Evolutionary conservation across 2,113 vertebrate species (phyloP).

Genomic region (Steatornis caripensis): DNA sequence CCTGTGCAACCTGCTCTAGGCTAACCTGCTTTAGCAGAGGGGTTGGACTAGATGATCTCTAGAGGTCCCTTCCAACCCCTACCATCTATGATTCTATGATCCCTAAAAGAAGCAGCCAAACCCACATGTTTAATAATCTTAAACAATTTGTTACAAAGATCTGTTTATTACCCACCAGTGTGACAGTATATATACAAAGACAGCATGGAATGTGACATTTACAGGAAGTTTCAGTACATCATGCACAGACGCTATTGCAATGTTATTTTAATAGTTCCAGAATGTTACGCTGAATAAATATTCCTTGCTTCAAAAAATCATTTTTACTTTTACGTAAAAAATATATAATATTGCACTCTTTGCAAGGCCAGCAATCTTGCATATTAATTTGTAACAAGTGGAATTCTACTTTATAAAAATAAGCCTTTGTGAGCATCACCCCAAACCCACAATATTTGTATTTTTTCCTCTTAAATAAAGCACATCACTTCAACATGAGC

Average conservation of each 20-base stretch:
- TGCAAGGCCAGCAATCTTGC: slow-evolving; percentile 70
- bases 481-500: slow-evolving; percentile 59
- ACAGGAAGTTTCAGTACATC: slow-evolving; percentile 57
- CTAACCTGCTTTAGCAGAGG: no score
- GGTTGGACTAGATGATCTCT: no score
- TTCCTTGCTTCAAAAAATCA: slow-evolving; percentile 55
- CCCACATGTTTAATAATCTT: background rate
- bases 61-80: no score
- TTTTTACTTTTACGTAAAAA: slow-evolving; percentile 75
- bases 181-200: slow-evolving; percentile 64
- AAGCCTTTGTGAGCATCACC: slow-evolving; percentile 60
- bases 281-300: slow-evolving; percentile 76
- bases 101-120: background rate
- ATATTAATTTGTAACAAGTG: slow-evolving; percentile 68
- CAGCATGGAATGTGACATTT: slow-evolving; percentile 47
- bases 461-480: slow-evolving; percentile 40
- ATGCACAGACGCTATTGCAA: slow-evolving; percentile 58
- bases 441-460: slow-evolving; percentile 38
- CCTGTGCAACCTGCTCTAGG: no score
- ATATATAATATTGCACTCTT: slow-evolving; percentile 79
- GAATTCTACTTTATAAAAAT: slow-evolving; percentile 65
- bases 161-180: slow-evolving; percentile 68
- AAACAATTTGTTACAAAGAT: slow-evolving; percentile 33
- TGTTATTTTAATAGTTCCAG: slow-evolving; percentile 55
- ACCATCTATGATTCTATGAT: no score